Evolutionary conservation across 2,888 invertebrate genomes (phyloP).

Genomic region (Sinodicranocentrus sp.): DNA sequence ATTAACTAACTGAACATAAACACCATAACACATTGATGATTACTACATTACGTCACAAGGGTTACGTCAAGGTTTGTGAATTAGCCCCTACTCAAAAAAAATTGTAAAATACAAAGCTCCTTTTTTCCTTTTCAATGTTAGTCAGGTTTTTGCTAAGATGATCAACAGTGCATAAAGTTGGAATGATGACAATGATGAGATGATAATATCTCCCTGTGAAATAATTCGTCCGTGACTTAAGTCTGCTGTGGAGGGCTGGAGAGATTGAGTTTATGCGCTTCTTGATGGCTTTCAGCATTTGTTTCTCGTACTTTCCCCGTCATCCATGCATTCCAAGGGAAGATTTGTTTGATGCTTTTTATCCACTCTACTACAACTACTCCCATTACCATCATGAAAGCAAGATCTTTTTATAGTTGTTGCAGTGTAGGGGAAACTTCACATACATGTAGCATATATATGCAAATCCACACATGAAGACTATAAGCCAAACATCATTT

Average conservation of each 20-base stretch:
- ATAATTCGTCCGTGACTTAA: background rate
- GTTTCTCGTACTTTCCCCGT: background rate
- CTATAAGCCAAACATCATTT: no score
- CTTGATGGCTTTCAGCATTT: background rate
- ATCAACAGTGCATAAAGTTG: slow-evolving; percentile 12
- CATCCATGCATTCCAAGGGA: background rate
- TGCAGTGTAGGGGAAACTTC: background rate
- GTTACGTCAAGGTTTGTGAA: no score
- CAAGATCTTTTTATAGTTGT: background rate
- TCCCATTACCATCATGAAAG: background rate
- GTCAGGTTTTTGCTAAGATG: slow-evolving; percentile 4
- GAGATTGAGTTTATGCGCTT: background rate
- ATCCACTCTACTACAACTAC: background rate
- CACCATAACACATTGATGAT: no score
- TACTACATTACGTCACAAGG: no score
- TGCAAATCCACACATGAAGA: no score
- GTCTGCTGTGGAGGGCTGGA: background rate
- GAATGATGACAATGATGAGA: slow-evolving; percentile 20
- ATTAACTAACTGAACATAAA: no score
- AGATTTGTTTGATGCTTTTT: background rate
- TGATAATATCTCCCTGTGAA: slow-evolving; percentile 9
- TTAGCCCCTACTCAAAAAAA: no score
- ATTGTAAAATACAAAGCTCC: background rate
- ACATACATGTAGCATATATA: background rate
- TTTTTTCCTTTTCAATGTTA: background rate